phyloP scores from a whole-genome alignment of 92 coral and sea anemone genomes.

The Parazoanthus darwini region DNA sequence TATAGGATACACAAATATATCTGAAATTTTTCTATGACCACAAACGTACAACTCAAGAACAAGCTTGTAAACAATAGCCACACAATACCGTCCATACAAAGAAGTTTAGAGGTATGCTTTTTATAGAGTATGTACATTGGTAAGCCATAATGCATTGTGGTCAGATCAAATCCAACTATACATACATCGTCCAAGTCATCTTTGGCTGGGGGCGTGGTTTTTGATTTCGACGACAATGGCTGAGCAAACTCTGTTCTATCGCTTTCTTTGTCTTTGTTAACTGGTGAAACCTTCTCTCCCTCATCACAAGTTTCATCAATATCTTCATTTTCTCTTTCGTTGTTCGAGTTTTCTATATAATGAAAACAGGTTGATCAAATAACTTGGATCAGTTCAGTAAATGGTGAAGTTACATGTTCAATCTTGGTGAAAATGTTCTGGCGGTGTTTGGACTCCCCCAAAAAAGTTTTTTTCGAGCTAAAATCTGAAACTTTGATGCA shows the following conservation, averaged over 20 bases:
- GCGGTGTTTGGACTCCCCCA: too few species aligned
- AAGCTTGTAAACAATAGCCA: not conserved
- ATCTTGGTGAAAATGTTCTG: too few species aligned
- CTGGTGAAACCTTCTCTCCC: not conserved
- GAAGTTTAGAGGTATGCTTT: not conserved
- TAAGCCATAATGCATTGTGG: not conserved
- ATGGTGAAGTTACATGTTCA: too few species aligned
- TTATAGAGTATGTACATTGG: not conserved
- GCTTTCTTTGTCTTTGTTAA: not conserved
- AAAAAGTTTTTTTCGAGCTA: too few species aligned
- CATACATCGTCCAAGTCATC: slow-evolving; percentile 27
- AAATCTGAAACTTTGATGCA: too few species aligned
- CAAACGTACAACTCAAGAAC: not conserved
- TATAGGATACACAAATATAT: too few species aligned
- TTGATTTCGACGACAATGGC: not conserved
- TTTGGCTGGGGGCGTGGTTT: not conserved
- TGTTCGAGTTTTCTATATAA: slow-evolving; percentile 1
- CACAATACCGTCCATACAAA: not conserved
- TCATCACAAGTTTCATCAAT: slow-evolving; percentile 13
- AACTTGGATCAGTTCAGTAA: too few species aligned
- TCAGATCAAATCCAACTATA: not conserved
- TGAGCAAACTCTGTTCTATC: not conserved
- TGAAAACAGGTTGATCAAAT: not conserved
- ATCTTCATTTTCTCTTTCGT: not conserved
- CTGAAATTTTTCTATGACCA: too few species aligned